phyloP scores from a whole-genome alignment of 1,140 invertebrate species.

The Drosophila baimaii region DNA sequence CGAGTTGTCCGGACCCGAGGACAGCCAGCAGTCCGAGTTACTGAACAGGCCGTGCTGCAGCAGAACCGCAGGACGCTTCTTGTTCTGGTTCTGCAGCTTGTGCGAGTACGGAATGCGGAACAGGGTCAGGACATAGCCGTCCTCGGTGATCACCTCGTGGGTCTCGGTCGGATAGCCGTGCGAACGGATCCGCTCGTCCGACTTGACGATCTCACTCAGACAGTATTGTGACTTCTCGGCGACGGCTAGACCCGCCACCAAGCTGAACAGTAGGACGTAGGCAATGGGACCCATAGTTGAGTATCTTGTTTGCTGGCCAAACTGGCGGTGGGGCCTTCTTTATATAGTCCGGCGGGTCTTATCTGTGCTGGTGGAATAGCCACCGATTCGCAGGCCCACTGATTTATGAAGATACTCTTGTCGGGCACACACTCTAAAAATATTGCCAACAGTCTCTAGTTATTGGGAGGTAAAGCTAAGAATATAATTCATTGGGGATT shows the following conservation, averaged over 20 bases:
- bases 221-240: constrained; percentile 38
- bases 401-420: constrained; percentile 37
- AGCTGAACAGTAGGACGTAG: constrained; percentile 22
- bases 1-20: constrained; percentile 63
- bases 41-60: constrained; percentile 75
- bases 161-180: constrained; percentile 69
- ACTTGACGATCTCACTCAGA: constrained; percentile 45
- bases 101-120: constrained; percentile 74
- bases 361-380: constrained; percentile 18
- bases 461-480: too few relatives aligned
- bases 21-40: constrained; percentile 71
- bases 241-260: constrained; percentile 35
- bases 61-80: constrained; percentile 49
- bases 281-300: constrained; percentile 46
- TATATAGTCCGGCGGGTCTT: constrained; percentile 41
- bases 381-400: background rate
- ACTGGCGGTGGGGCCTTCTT: constrained; percentile 11
- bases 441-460: background rate
- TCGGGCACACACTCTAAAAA: constrained; percentile 3
- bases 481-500: background rate
- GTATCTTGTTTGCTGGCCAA: constrained; percentile 28
- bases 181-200: constrained; percentile 59
- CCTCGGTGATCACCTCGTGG: constrained; percentile 57
- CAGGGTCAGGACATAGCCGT: constrained; percentile 67
- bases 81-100: constrained; percentile 53